These are phyloP conservation scores for Planiliza haematocheilus DNA, from an alignment of 2,113 vertebrate species.

Conservation along the genomic window DNA sequence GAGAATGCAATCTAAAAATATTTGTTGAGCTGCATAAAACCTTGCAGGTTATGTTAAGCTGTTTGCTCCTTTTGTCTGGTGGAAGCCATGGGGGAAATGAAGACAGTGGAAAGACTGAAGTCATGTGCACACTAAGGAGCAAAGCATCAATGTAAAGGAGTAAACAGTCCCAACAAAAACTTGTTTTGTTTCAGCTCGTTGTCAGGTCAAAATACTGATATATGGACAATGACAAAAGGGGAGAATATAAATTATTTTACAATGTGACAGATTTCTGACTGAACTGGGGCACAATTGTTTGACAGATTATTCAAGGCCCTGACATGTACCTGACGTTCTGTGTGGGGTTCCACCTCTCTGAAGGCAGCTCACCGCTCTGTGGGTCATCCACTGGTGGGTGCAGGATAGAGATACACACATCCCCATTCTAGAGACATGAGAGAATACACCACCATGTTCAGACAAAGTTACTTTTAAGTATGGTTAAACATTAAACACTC, in stretches of 20 bases:
- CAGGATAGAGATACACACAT: slow-evolving; percentile 96
- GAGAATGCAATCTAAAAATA: too few relatives aligned
- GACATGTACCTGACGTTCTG: slow-evolving; percentile 91
- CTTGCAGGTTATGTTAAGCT: not conserved
- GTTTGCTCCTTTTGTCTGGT: not conserved
- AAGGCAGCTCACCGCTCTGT: slow-evolving; percentile 95
- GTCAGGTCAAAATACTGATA: too few relatives aligned
- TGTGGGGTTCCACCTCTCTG: slow-evolving; percentile 96
- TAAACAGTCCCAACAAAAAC: too few relatives aligned
- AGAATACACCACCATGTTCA: not conserved
- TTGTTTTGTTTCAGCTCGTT: too few relatives aligned
- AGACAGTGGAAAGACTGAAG: not conserved
- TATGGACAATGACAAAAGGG: too few relatives aligned
- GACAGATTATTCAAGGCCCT: not conserved
- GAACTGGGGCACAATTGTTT: not conserved
- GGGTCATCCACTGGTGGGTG: slow-evolving; percentile 94
- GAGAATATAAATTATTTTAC: too few relatives aligned
- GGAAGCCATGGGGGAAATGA: not conserved
- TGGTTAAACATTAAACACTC: too few relatives aligned
- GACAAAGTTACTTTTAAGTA: too few relatives aligned
- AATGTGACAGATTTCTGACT: too few relatives aligned
- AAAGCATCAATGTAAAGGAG: too few relatives aligned
- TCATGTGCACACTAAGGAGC: too few relatives aligned
- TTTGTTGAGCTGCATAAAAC: not conserved
- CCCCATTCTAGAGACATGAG: slow-evolving; percentile 85